Percentiles rank a stretch among this genome's conserved stretches.
Evolutionary conservation across 2,888 invertebrate genomes (phyloP).

Genomic region (Pemphredon lugubris): DNA sequence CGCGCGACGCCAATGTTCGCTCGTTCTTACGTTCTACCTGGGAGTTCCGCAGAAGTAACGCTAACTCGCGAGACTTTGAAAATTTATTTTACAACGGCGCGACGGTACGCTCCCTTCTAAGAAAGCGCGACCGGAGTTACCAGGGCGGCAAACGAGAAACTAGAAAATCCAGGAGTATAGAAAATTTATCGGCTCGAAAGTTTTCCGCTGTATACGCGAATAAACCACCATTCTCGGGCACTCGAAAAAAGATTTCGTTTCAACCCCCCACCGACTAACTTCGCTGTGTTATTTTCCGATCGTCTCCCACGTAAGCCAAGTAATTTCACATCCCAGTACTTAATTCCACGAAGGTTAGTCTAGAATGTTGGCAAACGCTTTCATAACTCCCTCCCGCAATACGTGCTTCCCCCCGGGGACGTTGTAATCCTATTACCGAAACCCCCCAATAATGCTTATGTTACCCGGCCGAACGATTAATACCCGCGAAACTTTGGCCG

Average conservation of each 20-base stretch:
- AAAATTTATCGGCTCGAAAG: conserved; percentile 1
- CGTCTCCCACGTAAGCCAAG: not conserved
- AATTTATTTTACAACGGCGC: conserved; percentile 17
- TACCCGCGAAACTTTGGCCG: not conserved
- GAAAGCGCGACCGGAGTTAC: not conserved
- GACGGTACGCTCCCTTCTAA: not conserved
- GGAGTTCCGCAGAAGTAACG: conserved; percentile 1
- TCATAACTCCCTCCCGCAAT: not conserved
- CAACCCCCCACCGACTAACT: not conserved
- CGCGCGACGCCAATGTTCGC: conserved; percentile 5
- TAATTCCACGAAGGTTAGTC: not conserved
- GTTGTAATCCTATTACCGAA: conserved; percentile 11
- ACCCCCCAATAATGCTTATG: conserved; percentile 10
- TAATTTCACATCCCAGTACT: not conserved
- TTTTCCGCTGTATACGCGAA: conserved; percentile 1
- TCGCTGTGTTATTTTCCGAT: not conserved
- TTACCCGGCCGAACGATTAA: conserved; percentile 6
- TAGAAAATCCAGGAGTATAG: conserved; percentile 7
- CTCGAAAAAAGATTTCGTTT: not conserved
- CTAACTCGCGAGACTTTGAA: conserved; percentile 11
- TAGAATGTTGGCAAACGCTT: not conserved
- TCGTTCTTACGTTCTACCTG: conserved; percentile 20
- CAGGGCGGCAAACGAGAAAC: conserved; percentile 9
- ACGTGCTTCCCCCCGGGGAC: not conserved
- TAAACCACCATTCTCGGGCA: not conserved